A percentile compares a stretch with the other conserved stretches of the same genome.
phyloP scores from a whole-genome alignment of 2,888 invertebrate genomes.

The Drosophila anomelani region DNA sequence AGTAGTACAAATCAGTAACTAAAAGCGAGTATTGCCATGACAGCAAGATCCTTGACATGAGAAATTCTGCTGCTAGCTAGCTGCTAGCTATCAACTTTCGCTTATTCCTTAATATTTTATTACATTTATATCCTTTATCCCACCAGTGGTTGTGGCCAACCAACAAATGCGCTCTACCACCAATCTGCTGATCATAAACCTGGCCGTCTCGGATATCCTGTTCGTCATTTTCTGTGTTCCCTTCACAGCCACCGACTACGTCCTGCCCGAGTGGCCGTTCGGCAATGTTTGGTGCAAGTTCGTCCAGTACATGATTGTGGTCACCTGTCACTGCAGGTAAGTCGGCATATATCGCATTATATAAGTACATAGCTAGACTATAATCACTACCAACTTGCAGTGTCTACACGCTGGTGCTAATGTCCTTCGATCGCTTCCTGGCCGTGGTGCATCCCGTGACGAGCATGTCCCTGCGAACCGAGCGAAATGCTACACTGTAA shows the following conservation, averaged over 20 bases:
- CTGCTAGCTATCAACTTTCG: not conserved
- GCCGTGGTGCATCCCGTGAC: slow-evolving; percentile 97
- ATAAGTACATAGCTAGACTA: not conserved
- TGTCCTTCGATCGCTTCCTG: slow-evolving; percentile 96
- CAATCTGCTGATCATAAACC: slow-evolving; percentile 94
- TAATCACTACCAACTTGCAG: slow-evolving; percentile 84
- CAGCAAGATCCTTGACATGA: slow-evolving; percentile 5
- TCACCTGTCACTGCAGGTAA: slow-evolving; percentile 92
- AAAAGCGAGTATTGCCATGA: slow-evolving; percentile 24
- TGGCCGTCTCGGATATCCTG: slow-evolving; percentile 95
- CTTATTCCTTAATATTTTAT: too few relatives aligned
- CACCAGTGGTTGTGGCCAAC: slow-evolving; percentile 91
- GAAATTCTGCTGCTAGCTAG: not conserved
- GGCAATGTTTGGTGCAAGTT: slow-evolving; percentile 94
- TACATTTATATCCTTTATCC: not conserved
- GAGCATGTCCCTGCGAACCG: slow-evolving; percentile 93
- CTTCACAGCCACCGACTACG: slow-evolving; percentile 96
- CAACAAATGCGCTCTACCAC: slow-evolving; percentile 97
- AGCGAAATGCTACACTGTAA: slow-evolving; percentile 90
- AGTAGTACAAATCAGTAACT: not conserved
- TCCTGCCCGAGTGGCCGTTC: slow-evolving; percentile 95
- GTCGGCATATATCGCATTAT: slow-evolving; percentile 13
- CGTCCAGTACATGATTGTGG: slow-evolving; percentile 95
- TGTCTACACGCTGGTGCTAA: slow-evolving; percentile 96
- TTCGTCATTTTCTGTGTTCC: slow-evolving; percentile 98